A percentile compares a stretch with the other conserved stretches of the same genome.
Evolutionary conservation across 1,140 invertebrate genomes (phyloP).

Genomic region (Mercenaria mercenaria): DNA sequence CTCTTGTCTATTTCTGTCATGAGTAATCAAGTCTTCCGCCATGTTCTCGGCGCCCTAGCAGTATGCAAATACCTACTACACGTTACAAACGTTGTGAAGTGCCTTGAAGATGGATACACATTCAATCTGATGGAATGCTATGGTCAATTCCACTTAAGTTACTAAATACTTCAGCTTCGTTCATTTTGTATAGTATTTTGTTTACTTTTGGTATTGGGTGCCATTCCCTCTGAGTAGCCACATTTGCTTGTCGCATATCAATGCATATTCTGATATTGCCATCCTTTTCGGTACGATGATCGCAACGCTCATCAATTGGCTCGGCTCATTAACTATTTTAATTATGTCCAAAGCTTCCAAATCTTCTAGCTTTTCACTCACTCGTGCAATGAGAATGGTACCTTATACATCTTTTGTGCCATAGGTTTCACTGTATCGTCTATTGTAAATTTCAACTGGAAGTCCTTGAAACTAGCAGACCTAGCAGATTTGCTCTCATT

Average conservation of each 20-base stretch:
- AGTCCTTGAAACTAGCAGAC: conserved; percentile 23
- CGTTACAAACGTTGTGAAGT: conserved; percentile 72
- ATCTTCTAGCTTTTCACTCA: not conserved
- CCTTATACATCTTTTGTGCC: not conserved
- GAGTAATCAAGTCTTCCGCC: no score
- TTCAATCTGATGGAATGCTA: conserved; percentile 77
- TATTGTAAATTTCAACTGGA: conserved; percentile 30
- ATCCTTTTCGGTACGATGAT: not conserved
- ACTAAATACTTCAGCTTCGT: conserved; percentile 59
- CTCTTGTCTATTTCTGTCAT: no score
- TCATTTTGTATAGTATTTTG: conserved; percentile 38
- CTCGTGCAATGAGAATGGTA: conserved; percentile 65
- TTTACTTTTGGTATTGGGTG: conserved; percentile 72
- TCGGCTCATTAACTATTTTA: not conserved
- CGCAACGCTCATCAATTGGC: not conserved
- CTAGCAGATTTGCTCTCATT: not conserved
- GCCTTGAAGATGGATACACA: conserved; percentile 69
- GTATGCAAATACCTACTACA: no score
- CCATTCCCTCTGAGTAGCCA: conserved; percentile 57
- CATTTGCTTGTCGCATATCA: not conserved
- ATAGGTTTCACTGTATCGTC: no score
- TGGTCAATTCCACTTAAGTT: conserved; percentile 73
- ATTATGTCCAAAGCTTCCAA: conserved; percentile 11
- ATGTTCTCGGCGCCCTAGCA: no score
- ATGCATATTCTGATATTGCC: not conserved